Base-by-base conservation (phyloP, 2,797 vertebrate species). In the Hyperoplus lanceolatus region DNA sequence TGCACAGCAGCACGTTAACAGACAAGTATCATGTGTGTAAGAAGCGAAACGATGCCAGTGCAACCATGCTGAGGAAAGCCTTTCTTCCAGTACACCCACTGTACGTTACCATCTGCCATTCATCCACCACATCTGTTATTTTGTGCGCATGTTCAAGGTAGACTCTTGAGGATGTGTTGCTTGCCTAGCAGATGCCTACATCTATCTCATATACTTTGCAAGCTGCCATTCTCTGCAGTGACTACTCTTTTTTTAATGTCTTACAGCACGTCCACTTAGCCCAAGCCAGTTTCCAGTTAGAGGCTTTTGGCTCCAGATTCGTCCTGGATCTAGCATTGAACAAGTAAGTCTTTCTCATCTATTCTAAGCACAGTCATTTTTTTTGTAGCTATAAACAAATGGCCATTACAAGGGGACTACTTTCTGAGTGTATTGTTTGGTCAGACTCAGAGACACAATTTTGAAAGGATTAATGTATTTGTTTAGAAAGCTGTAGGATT, bases 201-300 rank as follows among this genome's bases (percentile, higher is more conserved):
- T 72, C 16, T 57, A 21, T 29, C 43, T 14, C 29, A 29, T 55
- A 50, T 21, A 42, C 55, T 54, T 29, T 29, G 29, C 29, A 29
- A 29, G 29, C 29, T 66, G 42, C 46, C 39, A n/a, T 75, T 46
- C 4, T 75, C 68, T 56, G 59, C 70, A 73, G 42, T 70, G 73
- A 67, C 59, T 11, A 14, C 54, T 53, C 56, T 64, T 59, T 91
- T 90, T 64, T 29, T 29, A 29, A 29, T 90, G 59, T 89, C 81
- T 65, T 56, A 51, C 89, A 99, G 98, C 94, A 94, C 64, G 94
- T 98, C 79, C 97, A 99, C 92, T 96, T 99, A 76, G 96, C 98
- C 87, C 97, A 98, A 89, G 95, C 96, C 88, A 98, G 96, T 91
- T 99, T 99, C 95, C 97, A 99, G 89, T 96, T 99, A 81, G 97